Conservation (phyloP, 2,888 invertebrate genomes). For the Macrosiphum euphorbiae region DNA sequence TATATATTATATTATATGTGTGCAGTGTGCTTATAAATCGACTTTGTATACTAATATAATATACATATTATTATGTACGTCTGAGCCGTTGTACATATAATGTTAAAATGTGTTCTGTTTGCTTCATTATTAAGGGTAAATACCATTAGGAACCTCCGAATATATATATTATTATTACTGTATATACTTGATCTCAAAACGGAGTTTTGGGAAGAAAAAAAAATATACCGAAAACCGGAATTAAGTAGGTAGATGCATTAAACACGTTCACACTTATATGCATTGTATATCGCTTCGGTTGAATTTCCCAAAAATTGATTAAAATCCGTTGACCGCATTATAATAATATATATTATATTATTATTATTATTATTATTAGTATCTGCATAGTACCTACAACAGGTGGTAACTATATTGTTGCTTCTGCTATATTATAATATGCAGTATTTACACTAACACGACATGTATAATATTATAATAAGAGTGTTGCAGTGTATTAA, state of each 20-base stretch:
- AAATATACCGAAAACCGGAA: constrained; percentile 17
- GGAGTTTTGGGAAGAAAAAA: constrained; percentile 6
- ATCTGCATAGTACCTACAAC: not conserved
- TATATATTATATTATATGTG: too few species aligned
- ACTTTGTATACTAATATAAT: not conserved
- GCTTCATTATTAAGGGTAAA: constrained; percentile 13
- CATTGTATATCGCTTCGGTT: not conserved
- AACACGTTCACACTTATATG: not conserved
- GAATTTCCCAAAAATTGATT: constrained; percentile 34
- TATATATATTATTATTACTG: not conserved
- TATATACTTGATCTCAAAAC: not conserved
- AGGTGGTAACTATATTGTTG: not conserved
- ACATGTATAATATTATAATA: constrained; percentile 9
- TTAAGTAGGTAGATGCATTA: constrained; percentile 4
- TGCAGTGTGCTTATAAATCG: not conserved
- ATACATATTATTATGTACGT: constrained; percentile 4
- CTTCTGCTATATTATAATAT: not conserved
- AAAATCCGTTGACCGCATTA: constrained; percentile 38
- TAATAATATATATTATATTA: not conserved
- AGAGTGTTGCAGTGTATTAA: constrained; percentile 6
- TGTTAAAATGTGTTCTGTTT: constrained; percentile 9
- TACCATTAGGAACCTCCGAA: not conserved
- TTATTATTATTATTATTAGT: not conserved
- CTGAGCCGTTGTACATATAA: not conserved
- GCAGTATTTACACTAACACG: not conserved